Evolutionary conservation across 1,140 invertebrate species (phyloP), one percentile per base, ranked within the genome.

Genomic region (Choristoneura fumiferana): DNA sequence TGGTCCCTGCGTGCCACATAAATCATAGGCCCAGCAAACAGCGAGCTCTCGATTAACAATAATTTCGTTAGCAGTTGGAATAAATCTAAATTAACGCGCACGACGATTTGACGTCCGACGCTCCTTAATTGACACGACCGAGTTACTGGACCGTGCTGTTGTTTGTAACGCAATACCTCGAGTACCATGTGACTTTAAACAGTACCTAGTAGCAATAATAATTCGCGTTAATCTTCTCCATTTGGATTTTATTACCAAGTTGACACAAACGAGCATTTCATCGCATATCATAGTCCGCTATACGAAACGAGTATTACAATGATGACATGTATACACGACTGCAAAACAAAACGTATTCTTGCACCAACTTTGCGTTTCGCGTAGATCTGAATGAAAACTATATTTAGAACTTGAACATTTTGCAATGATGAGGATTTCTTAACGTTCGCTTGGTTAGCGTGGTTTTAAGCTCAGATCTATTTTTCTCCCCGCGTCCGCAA

Each of bases 61-160:
- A 79, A 81, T 81, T 79, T 74, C 54, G 75, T 81, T 78, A 80
- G 58, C 67, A 71, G 64, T 72, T 70, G 72, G 65, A 70, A 84
- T 84, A 84, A 84, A 84, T 84, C 76, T 85, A 83, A 77, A 85
- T 83, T 70, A 81, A 80, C 66, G 64, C 65, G 67, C 35, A 67
- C 68, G 62, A 63, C 60, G 59, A 49, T 49, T 49, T 18, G 43
- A 29, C 43, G 40, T 54, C 57, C 57, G 75, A 73, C 75, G 65
- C 52, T 59, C 69, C 66, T 69, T 79, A 81, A 84, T 84, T 82
- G 78, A 81, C 76, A 79, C 73, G 61, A 64, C 68, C 22, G 78
- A 71, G 78, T 76, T 76, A 77, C 69, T 78, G 73, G 73, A 74
- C 65, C 72, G 69, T 69, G 54, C 54, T 64, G 57, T 58, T 29